Conservation (phyloP, 2,113 vertebrate species). For the Oophaga pumilio region DNA sequence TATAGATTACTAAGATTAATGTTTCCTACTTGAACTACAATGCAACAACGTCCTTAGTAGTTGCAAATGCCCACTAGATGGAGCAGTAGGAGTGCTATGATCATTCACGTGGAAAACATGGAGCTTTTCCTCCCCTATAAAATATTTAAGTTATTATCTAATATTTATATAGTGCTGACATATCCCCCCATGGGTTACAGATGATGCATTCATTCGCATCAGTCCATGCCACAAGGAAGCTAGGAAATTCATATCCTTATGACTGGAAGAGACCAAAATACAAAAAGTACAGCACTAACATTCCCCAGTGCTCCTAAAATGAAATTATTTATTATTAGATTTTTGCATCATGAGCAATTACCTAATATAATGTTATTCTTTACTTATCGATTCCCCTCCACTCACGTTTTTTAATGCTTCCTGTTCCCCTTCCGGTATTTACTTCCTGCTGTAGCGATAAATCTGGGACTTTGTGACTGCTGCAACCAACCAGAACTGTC, state of each 20-base stretch:
- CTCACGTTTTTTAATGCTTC: too few relatives aligned
- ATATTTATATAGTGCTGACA: conserved; percentile 9
- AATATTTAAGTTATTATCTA: background rate
- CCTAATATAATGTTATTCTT: background rate
- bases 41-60: background rate
- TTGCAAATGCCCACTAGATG: background rate
- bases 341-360: background rate
- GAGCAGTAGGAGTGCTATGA: background rate
- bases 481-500: too few relatives aligned
- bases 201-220: background rate
- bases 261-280: background rate
- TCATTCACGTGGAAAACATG: background rate
- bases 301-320: too few relatives aligned
- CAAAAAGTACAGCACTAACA: background rate
- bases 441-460: too few relatives aligned
- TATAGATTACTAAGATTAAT: background rate
- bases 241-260: background rate
- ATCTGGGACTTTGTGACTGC: too few relatives aligned
- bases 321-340: too few relatives aligned
- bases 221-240: background rate
- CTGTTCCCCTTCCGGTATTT: too few relatives aligned
- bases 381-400: too few relatives aligned
- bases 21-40: background rate
- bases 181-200: background rate
- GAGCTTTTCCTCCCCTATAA: background rate